A percentile compares a stretch with the other conserved stretches of the same genome.
Conservation (phyloP, 1,140 invertebrate species). For the Chironomus tepperi region DNA sequence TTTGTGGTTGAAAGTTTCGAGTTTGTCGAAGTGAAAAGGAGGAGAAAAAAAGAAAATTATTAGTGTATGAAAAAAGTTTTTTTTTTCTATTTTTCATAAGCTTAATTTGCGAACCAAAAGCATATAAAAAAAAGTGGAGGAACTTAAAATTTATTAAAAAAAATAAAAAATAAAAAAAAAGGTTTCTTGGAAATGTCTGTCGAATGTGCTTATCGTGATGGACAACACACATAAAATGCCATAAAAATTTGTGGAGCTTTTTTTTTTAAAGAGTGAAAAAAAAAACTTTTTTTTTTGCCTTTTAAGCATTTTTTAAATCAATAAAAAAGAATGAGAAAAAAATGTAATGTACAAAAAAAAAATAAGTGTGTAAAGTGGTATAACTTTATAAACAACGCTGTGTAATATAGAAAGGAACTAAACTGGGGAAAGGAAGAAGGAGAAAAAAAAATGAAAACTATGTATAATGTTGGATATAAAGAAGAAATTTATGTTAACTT, state of each 20-base stretch:
- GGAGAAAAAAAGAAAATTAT: too few relatives aligned
- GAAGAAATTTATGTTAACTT: background rate
- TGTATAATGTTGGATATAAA: background rate
- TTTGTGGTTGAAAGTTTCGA: too few relatives aligned
- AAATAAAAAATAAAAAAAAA: background rate
- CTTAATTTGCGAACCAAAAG: too few relatives aligned
- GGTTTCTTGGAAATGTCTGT: background rate
- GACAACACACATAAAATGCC: background rate
- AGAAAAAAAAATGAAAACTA: background rate
- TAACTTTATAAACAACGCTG: background rate
- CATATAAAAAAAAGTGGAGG: background rate
- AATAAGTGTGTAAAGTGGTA: background rate
- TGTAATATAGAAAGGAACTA: background rate
- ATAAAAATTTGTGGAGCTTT: background rate
- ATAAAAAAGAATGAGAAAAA: background rate
- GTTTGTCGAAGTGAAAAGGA: too few relatives aligned
- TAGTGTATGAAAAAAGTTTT: too few relatives aligned
- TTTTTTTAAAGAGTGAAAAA: background rate
- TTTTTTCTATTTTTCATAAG: too few relatives aligned
- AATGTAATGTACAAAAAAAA: background rate
- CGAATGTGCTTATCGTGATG: background rate
- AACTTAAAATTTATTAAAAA: background rate
- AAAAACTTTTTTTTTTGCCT: background rate
- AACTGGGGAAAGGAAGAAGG: background rate
- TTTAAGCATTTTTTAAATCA: slow-evolving; percentile 4